A percentile compares a stretch with the other conserved stretches of the same genome.
Evolutionary conservation across 2,888 invertebrate genomes (phyloP).

Genomic region (Smittia aterrima): DNA sequence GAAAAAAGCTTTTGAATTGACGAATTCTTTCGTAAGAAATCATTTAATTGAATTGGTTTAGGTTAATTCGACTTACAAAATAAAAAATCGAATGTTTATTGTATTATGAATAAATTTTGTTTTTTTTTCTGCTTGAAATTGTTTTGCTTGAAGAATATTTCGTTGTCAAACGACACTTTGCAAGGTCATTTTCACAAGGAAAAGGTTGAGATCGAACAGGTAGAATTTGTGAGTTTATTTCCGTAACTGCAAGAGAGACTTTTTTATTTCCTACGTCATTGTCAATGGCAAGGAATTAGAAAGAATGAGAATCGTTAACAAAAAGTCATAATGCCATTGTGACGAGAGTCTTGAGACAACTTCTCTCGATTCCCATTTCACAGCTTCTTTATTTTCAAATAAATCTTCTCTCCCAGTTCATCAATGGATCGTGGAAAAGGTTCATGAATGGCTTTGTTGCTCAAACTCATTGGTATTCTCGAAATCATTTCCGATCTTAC

Average conservation of each 20-base stretch:
- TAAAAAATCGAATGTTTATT: too few relatives aligned
- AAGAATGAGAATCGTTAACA: neutral
- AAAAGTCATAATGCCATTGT: conserved; percentile 16
- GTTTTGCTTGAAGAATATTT: too few relatives aligned
- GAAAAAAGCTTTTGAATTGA: too few relatives aligned
- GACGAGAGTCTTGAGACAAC: neutral
- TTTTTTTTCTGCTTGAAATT: too few relatives aligned
- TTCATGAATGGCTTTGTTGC: neutral
- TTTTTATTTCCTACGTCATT: neutral
- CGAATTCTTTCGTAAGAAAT: too few relatives aligned
- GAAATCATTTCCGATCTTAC: conserved; percentile 22
- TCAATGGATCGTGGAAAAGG: neutral
- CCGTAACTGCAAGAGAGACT: neutral
- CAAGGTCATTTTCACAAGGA: too few relatives aligned
- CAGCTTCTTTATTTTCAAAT: conserved; percentile 13
- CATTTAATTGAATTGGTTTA: too few relatives aligned
- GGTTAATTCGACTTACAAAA: too few relatives aligned
- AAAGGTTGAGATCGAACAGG: neutral
- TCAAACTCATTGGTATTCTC: neutral
- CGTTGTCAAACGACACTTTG: too few relatives aligned
- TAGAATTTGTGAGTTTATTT: neutral
- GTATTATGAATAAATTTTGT: too few relatives aligned
- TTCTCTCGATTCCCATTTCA: neutral
- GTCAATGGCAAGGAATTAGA: neutral
- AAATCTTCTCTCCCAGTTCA: conserved; percentile 13